Conservation (phyloP, 2,113 vertebrate species). For the Bambusicola thoracicus region DNA sequence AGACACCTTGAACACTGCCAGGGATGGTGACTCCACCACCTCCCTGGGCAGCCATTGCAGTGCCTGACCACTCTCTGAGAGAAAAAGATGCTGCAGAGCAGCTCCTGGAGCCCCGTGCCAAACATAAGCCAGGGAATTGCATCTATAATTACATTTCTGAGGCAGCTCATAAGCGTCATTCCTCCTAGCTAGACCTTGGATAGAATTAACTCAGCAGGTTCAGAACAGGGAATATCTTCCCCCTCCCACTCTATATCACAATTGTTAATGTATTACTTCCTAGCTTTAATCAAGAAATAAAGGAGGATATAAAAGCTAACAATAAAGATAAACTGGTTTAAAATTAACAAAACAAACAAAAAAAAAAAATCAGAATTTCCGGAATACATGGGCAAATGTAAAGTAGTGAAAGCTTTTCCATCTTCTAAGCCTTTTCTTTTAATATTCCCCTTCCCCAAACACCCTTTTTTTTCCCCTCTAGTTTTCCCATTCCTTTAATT, state of each 20-base stretch:
- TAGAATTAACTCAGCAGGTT: constrained; percentile 21
- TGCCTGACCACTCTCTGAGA: no score
- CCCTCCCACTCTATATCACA: background rate
- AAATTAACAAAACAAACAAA: background rate
- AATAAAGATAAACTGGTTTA: background rate
- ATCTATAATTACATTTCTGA: constrained; percentile 39
- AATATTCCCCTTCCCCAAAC: background rate
- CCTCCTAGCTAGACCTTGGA: background rate
- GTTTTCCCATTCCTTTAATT: background rate
- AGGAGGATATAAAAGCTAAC: background rate
- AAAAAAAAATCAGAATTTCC: background rate
- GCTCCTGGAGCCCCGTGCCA: background rate
- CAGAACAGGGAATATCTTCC: background rate
- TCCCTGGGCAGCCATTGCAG: no score
- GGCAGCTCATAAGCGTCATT: constrained; percentile 11
- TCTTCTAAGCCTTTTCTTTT: background rate
- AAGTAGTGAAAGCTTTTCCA: background rate
- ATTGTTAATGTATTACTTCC: background rate
- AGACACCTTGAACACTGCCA: no score
- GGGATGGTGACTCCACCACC: no score
- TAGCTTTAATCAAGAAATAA: background rate
- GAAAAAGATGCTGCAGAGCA: background rate
- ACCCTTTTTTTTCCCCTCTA: background rate
- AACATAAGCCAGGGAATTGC: background rate
- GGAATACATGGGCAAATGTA: background rate